Conservation (phyloP, 1,140 invertebrate genomes). For the Solenopsis invicta region DNA sequence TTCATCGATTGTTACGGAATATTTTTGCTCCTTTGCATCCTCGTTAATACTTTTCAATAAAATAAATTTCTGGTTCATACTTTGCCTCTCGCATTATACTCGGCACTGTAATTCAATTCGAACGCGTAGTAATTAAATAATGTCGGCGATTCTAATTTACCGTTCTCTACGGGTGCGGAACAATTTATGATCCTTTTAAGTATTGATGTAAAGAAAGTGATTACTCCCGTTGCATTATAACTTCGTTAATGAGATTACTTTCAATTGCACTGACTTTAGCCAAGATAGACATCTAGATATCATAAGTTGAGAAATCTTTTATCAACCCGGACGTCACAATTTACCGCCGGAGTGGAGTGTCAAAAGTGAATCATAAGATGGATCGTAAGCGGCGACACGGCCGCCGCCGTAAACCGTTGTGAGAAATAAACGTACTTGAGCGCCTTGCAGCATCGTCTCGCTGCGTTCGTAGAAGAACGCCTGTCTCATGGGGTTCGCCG, state of each 20-base stretch:
- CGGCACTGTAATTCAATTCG: not conserved
- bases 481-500: constrained; percentile 82
- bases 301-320: not conserved
- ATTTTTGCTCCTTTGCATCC: not conserved
- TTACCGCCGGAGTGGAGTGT: not conserved
- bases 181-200: constrained; percentile 11
- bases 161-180: not conserved
- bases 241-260: constrained; percentile 48
- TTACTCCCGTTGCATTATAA: constrained; percentile 29
- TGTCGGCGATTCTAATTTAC: constrained; percentile 3
- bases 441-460: constrained; percentile 84
- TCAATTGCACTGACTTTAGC: not conserved
- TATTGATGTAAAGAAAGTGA: constrained; percentile 20
- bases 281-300: not conserved
- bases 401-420: constrained; percentile 5
- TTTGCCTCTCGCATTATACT: not conserved
- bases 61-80: no score
- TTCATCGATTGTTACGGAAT: not conserved
- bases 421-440: constrained; percentile 78
- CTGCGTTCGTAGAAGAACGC: constrained; percentile 85
- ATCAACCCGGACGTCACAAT: not conserved
- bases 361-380: constrained; percentile 29
- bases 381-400: constrained; percentile 29
- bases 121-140: constrained; percentile 3
- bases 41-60: not conserved